Evolutionary conservation across 2,888 invertebrate genomes (phyloP).

Genomic region (Nephrocerus scutellatus): DNA sequence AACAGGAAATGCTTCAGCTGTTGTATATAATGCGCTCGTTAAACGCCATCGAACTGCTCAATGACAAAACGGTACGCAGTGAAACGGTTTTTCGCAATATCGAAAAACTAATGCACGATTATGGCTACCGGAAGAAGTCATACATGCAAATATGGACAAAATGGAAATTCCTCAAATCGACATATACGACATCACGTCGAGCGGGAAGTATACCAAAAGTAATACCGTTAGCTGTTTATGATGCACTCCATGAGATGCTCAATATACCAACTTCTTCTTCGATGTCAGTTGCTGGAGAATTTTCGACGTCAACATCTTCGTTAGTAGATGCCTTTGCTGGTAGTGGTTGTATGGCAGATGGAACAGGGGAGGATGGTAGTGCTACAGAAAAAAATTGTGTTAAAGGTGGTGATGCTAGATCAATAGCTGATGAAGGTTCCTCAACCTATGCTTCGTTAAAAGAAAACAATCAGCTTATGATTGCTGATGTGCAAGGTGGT

Average conservation of each 20-base stretch:
- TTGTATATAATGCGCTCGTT: conserved; percentile 39
- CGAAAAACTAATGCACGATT: conserved; percentile 38
- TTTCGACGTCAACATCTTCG: conserved; percentile 25
- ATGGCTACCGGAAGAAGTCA: conserved; percentile 42
- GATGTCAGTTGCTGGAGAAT: no score
- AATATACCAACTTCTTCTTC: no score
- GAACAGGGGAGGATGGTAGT: conserved; percentile 7
- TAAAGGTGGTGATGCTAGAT: conserved; percentile 16
- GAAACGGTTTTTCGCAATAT: conserved; percentile 42
- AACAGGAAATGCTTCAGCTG: conserved; percentile 42
- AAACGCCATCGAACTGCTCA: conserved; percentile 38
- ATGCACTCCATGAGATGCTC: conserved; percentile 36
- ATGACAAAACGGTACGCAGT: conserved; percentile 42
- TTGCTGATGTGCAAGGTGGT: no score
- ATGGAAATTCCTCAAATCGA: conserved; percentile 47
- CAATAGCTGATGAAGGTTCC: no score
- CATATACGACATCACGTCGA: conserved; percentile 43
- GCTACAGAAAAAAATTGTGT: conserved; percentile 16
- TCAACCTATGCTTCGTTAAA: no score
- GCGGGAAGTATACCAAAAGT: conserved; percentile 41
- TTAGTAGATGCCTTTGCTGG: conserved; percentile 29
- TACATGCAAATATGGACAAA: conserved; percentile 46
- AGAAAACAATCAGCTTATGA: no score
- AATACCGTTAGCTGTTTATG: conserved; percentile 36
- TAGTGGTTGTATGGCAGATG: conserved; percentile 14